Percentiles rank a stretch among this genome's conserved stretches.
These are phyloP conservation scores for Pedetes capensis DNA, from an alignment of 2,113 vertebrate genomes.

Conservation along the genomic window DNA sequence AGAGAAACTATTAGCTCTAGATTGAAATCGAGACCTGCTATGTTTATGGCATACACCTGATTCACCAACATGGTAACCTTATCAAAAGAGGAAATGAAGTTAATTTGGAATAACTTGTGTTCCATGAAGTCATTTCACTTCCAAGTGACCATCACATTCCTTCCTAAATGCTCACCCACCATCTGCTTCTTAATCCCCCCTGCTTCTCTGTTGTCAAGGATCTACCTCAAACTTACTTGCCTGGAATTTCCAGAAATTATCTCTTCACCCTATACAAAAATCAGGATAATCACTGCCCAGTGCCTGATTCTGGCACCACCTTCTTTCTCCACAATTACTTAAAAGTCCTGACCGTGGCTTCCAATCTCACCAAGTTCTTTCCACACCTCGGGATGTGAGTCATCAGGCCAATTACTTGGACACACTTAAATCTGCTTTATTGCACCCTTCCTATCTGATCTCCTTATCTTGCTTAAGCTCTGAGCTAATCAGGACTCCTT, in stretches of 20 bases:
- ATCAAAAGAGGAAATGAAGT: slow-evolving; percentile 74
- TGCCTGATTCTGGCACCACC: slow-evolving; percentile 50
- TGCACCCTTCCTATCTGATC: slow-evolving; percentile 41
- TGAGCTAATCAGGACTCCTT: neutral
- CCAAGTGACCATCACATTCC: slow-evolving; percentile 68
- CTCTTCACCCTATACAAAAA: slow-evolving; percentile 36
- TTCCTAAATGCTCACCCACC: slow-evolving; percentile 72
- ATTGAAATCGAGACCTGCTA: slow-evolving; percentile 61
- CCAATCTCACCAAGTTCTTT: slow-evolving; percentile 43
- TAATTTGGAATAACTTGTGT: slow-evolving; percentile 60
- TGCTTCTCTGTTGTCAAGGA: slow-evolving; percentile 57
- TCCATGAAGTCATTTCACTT: slow-evolving; percentile 71
- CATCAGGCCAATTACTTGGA: slow-evolving; percentile 30
- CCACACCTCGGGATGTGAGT: slow-evolving; percentile 51
- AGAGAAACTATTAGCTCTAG: slow-evolving; percentile 53
- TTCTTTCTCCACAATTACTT: slow-evolving; percentile 37
- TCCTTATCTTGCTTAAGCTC: slow-evolving; percentile 45
- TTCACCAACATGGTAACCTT: slow-evolving; percentile 61
- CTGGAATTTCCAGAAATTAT: slow-evolving; percentile 58
- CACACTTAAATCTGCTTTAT: slow-evolving; percentile 8
- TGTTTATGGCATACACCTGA: slow-evolving; percentile 66
- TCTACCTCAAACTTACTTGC: slow-evolving; percentile 58
- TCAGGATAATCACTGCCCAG: slow-evolving; percentile 30
- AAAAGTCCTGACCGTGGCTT: slow-evolving; percentile 3
- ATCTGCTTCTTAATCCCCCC: slow-evolving; percentile 63